A percentile compares a stretch with the other conserved stretches of the same genome.
Conservation (phyloP, 2,888 invertebrate species). For the Aethes cnicana region DNA sequence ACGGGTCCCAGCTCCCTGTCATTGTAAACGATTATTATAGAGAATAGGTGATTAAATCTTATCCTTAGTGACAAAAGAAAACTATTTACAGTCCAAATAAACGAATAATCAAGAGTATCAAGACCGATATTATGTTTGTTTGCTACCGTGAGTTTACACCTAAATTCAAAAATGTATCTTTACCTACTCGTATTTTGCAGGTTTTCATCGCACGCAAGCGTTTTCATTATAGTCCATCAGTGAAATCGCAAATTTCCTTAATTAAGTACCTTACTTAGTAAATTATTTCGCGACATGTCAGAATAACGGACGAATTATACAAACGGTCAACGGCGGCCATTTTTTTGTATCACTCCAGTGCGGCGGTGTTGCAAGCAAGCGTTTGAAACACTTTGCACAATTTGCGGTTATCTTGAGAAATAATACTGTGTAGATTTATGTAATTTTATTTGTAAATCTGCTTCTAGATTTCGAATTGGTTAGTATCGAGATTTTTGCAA, state of each 20-base stretch:
- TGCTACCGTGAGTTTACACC: too few species aligned
- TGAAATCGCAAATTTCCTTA: constrained; percentile 23
- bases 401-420: constrained; percentile 29
- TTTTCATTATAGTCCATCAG: constrained; percentile 3
- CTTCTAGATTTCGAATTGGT: not conserved
- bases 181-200: too few species aligned
- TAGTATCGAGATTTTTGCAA: not conserved
- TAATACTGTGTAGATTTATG: constrained; percentile 27
- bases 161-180: too few species aligned
- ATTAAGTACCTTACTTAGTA: constrained; percentile 17
- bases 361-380: constrained; percentile 22
- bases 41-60: too few species aligned
- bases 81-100: too few species aligned
- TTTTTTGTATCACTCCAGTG: constrained; percentile 23
- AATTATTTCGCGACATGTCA: constrained; percentile 24
- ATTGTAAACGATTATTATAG: constrained; percentile 1
- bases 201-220: too few species aligned
- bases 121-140: too few species aligned
- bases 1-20: constrained; percentile 1
- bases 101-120: too few species aligned
- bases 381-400: constrained; percentile 29
- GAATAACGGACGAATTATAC: constrained; percentile 19
- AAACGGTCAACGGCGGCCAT: constrained; percentile 11
- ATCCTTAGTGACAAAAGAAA: too few species aligned
- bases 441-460: constrained; percentile 10